Percentiles rank a stretch among this genome's conserved stretches.
Conservation (phyloP, 2,113 vertebrate genomes). For the Larimichthys crocea region DNA sequence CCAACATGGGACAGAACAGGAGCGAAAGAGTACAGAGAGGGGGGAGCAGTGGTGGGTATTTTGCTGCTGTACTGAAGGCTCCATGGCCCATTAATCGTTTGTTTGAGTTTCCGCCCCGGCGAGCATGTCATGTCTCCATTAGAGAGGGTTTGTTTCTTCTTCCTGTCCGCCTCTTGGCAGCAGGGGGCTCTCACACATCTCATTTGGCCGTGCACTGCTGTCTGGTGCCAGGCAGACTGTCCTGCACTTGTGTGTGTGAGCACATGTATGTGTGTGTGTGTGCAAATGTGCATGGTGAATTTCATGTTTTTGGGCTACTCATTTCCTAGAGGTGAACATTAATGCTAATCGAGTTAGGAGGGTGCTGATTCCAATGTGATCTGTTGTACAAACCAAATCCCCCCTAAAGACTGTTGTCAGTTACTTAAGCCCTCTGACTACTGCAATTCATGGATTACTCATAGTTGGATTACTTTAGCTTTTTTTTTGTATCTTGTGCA, state of each 20-base stretch:
- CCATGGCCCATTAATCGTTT: constrained; percentile 87
- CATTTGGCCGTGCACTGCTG: constrained; percentile 77
- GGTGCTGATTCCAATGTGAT: constrained; percentile 63
- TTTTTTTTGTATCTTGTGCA: constrained; percentile 37
- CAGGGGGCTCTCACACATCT: constrained; percentile 86
- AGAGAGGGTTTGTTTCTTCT: constrained; percentile 85
- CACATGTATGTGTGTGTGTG: constrained; percentile 27
- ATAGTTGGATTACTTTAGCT: constrained; percentile 71
- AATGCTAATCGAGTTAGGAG: constrained; percentile 68
- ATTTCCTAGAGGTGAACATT: constrained; percentile 63
- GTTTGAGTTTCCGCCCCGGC: constrained; percentile 86
- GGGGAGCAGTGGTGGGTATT: constrained; percentile 67
- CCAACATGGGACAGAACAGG: constrained; percentile 62
- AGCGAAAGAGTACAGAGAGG: constrained; percentile 56
- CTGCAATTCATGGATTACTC: constrained; percentile 57
- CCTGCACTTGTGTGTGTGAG: constrained; percentile 63
- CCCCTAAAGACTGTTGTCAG: constrained; percentile 63
- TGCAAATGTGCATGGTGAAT: constrained; percentile 39
- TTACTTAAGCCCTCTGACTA: constrained; percentile 58
- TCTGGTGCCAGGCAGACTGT: constrained; percentile 88
- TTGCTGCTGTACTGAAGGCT: constrained; percentile 78
- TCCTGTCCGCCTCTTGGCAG: constrained; percentile 83
- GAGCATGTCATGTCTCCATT: constrained; percentile 88
- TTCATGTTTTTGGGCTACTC: constrained; percentile 61
- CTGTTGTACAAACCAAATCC: constrained; percentile 65